These are phyloP conservation scores for Pomatostomus ruficeps DNA, from an alignment of 2,113 vertebrate species.

Conservation along the genomic window DNA sequence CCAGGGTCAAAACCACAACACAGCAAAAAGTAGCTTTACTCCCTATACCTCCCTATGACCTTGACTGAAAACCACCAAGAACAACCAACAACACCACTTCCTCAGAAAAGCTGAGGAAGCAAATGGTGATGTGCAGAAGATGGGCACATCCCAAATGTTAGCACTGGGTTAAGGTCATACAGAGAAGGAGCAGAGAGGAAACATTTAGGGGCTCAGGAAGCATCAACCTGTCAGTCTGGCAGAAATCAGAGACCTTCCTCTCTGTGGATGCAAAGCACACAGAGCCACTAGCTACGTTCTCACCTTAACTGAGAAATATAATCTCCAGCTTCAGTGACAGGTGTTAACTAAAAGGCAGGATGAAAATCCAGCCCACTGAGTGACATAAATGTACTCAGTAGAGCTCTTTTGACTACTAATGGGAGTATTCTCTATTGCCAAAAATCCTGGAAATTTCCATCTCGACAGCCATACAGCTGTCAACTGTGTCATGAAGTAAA, in stretches of 20 bases:
- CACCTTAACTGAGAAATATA: not conserved
- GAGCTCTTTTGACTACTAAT: not conserved
- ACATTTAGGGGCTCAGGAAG: not conserved
- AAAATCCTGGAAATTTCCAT: not conserved
- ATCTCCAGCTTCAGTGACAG: not conserved
- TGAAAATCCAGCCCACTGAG: not conserved
- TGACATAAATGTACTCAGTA: not conserved
- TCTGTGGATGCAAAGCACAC: not conserved
- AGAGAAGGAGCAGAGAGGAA: not conserved
- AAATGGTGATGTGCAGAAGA: not conserved
- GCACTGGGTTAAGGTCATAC: not conserved
- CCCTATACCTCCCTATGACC: not conserved
- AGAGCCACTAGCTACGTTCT: not conserved
- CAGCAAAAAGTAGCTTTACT: not conserved
- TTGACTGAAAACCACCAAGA: not conserved
- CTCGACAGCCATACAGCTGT: not conserved
- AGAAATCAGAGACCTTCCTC: not conserved
- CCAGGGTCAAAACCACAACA: no score
- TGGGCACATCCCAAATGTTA: not conserved
- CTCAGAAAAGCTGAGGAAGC: not conserved
- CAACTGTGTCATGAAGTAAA: not conserved
- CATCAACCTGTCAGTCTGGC: not conserved
- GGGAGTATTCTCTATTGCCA: not conserved
- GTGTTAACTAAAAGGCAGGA: not conserved
- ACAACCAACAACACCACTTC: not conserved